Conservation (phyloP, 1,140 invertebrate genomes). For the Agrypnia vestita region DNA sequence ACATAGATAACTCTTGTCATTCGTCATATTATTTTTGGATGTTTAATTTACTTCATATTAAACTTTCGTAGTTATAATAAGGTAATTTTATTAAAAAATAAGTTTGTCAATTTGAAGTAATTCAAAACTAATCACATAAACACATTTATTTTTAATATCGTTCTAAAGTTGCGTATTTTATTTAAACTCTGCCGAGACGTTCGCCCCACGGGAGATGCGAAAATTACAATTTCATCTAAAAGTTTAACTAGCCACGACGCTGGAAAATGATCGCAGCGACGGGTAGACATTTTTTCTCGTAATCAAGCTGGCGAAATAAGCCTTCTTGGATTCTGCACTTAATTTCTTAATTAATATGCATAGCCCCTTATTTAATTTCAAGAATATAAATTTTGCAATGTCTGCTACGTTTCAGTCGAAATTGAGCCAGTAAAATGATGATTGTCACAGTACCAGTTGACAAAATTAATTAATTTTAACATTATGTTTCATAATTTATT, state of each 20-base stretch:
- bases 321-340: constrained; percentile 44
- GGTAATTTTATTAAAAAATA: too few relatives aligned
- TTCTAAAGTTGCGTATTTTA: constrained; percentile 14
- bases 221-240: constrained; percentile 55
- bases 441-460: not conserved
- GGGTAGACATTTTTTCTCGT: constrained; percentile 50
- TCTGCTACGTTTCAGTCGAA: constrained; percentile 8
- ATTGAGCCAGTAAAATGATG: constrained; percentile 12
- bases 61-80: too few relatives aligned
- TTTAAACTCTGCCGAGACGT: constrained; percentile 6
- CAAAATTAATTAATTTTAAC: too few relatives aligned
- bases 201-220: constrained; percentile 42
- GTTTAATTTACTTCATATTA: too few relatives aligned
- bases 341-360: constrained; percentile 58
- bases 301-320: constrained; percentile 49
- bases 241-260: constrained; percentile 38
- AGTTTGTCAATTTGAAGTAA: too few relatives aligned
- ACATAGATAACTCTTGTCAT: too few relatives aligned
- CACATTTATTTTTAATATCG: not conserved
- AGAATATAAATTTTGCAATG: constrained; percentile 28
- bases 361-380: constrained; percentile 51
- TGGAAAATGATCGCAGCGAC: constrained; percentile 43
- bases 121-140: too few relatives aligned
- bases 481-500: too few relatives aligned
- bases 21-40: too few relatives aligned